Base-by-base conservation (phyloP, 2,113 vertebrate genomes). In the Cryptotis parvus region DNA sequence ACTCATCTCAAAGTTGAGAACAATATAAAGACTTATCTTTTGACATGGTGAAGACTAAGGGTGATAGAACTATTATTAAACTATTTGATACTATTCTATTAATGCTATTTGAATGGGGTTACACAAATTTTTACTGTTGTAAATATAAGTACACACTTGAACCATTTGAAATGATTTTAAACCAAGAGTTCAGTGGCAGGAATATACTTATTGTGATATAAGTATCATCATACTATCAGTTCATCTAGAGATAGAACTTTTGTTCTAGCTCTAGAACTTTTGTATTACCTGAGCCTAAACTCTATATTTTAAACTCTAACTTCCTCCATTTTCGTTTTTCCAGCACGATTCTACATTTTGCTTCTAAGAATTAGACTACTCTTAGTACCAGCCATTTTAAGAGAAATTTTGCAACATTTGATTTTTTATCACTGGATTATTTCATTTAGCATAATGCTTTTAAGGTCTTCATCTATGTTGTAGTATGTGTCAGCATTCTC, bases 31-130 rank as follows among this genome's bases (percentile, higher is more conserved):
- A 29, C 6, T 31, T 55, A 43, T 26, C 69, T 83, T 15, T 78
- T 94, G 41, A 92, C 52, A 20, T 26, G 58, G 4, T 70, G 81
- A 92, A 35, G 24, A 80, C 83, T 27, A 78, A 70, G 27, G 41
- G 22, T 45, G 14, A 35, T 52, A 43, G 20, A 22, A 75, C 9
- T 76, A 43, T 66, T 33, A 41, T 61, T 66, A 58, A 11, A 29
- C 1, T 66, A 58, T 43, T 83, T 84, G 79, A 58, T 58, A 58
- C 18, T 58, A 58, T 22, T 22, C 18, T 58, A 24, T 22, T 58
- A 16, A 58, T 20, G 55, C 18, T 24, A 58, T 58, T 58, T 58
- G 22, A 58, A 6, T 22, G 22, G 31, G 27, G 16, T 33, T 69
- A 12, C 74, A 1, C 84, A 74, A 65, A 52, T 78, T 69, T 83